Base-by-base conservation (phyloP, 2,797 vertebrate genomes). In the Chelonia mydas region DNA sequence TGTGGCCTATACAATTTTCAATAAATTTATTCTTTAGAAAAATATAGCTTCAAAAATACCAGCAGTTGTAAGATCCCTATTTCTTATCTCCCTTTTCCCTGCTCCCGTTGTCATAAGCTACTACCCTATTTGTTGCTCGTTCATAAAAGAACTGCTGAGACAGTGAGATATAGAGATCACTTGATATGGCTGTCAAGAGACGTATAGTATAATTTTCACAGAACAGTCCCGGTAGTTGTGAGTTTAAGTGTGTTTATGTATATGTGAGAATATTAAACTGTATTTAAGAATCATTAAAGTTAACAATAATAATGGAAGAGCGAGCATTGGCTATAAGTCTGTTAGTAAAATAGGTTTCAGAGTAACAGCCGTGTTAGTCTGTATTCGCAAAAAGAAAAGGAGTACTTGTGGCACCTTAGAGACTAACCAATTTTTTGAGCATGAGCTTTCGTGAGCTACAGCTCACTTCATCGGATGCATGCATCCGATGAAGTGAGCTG, bases 21-120 rank as follows among this genome's bases (percentile, higher is more conserved):
- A 16, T 61, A 54, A 7, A 23, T 79, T 76, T 77, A 86, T 83
- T 93, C 25, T 82, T 47, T 88, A 25, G 21, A 87, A 84, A 0
- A 1, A 55, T 81, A 31, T 28, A 81, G 37, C 74, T 77, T 77
- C 25, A 77, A 47, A 77, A 49, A 49, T 1, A 1, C 47, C 5
- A 79, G 7, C 7, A 3, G 0, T 2, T 61, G 0, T 12, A 89
- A 72, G 7, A 9, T 5, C 5, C 65, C 11, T n/a, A n/a, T 49
- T 79, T 79, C 2, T 3, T 11, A 77, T 51, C 10, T 41, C 78
- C 89, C 85, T 77, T 25, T 72, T 77, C 49, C 54, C 12, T 41
- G 6, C 21, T 72, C 65, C 21, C 9, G 28, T 5, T 94, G 16
- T 45, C 47, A 33, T 76, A 86, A 88, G 77, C 41, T 25, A 57